phyloP scores from a whole-genome alignment of 2,797 vertebrate species.

The Muraenolepis orangiensis region DNA sequence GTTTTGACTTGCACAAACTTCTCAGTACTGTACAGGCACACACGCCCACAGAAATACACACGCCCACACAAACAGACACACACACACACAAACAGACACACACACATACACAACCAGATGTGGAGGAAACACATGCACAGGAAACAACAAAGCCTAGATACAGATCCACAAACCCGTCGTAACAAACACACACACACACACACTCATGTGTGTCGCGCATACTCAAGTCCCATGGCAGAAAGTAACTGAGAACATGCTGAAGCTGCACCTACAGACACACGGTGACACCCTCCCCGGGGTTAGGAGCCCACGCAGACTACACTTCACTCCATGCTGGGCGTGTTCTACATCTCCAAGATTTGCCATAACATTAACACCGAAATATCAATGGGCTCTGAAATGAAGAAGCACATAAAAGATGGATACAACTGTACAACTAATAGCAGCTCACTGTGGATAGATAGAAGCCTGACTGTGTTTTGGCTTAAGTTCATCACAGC shows the following conservation, averaged over 20 bases:
- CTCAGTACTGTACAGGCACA: background rate
- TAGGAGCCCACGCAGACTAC: background rate
- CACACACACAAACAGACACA: slow-evolving; percentile 26
- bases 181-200: background rate
- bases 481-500: background rate
- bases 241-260: background rate
- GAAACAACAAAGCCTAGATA: slow-evolving; percentile 8
- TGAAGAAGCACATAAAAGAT: too few relatives aligned
- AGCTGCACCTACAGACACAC: background rate
- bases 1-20: background rate
- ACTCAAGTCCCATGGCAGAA: background rate
- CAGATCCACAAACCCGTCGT: background rate
- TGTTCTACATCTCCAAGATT: background rate
- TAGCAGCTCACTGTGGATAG: too few relatives aligned
- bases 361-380: too few relatives aligned
- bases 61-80: slow-evolving; percentile 15
- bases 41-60: slow-evolving; percentile 9
- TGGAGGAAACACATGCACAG: slow-evolving; percentile 35
- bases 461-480: background rate
- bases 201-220: background rate
- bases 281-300: background rate
- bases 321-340: background rate
- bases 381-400: too few relatives aligned
- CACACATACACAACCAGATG: slow-evolving; percentile 2
- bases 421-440: too few relatives aligned